These are phyloP conservation scores for Vespertilio murinus DNA, from an alignment of 2,797 vertebrate species.

Conservation along the genomic window DNA sequence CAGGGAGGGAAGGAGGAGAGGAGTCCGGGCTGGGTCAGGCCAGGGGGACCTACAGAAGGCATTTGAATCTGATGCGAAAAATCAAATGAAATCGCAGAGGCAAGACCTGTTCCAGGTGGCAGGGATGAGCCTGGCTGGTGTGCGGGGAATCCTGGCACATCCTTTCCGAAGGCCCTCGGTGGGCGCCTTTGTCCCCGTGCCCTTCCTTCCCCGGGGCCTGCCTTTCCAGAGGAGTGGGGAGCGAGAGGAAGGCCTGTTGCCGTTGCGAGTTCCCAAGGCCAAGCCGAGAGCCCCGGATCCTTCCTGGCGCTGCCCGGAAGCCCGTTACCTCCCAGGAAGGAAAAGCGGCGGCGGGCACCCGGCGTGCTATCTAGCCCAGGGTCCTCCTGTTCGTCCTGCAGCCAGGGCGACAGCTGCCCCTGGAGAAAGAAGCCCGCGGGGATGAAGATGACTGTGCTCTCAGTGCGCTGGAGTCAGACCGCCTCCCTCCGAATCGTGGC, in stretches of 20 bases:
- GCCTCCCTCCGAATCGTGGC: not conserved
- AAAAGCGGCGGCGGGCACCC: not conserved
- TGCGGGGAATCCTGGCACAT: not conserved
- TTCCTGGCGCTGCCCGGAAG: not conserved
- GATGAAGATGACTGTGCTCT: fast-evolving
- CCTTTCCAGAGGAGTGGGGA: not conserved
- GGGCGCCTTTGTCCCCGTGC: not conserved
- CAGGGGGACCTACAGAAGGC: not conserved
- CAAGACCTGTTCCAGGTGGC: not conserved
- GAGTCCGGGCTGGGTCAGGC: fast-evolving
- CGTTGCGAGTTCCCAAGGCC: not conserved
- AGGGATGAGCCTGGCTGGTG: not conserved
- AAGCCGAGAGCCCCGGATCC: fast-evolving
- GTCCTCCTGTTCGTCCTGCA: not conserved
- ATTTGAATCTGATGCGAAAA: not conserved
- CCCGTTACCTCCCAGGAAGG: not conserved
- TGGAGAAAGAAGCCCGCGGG: fast-evolving
- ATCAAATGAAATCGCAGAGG: not conserved
- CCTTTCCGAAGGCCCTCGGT: not conserved
- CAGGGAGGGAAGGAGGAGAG: not conserved
- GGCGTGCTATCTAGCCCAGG: fast-evolving
- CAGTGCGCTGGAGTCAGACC: too few relatives aligned
- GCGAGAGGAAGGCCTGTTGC: not conserved
- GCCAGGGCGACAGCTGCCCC: too few relatives aligned
- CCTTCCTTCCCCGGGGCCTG: not conserved